A percentile compares a stretch with the other conserved stretches of the same genome.
phyloP scores from a whole-genome alignment of 2,888 invertebrate genomes.

The Steromphala cineraria region DNA sequence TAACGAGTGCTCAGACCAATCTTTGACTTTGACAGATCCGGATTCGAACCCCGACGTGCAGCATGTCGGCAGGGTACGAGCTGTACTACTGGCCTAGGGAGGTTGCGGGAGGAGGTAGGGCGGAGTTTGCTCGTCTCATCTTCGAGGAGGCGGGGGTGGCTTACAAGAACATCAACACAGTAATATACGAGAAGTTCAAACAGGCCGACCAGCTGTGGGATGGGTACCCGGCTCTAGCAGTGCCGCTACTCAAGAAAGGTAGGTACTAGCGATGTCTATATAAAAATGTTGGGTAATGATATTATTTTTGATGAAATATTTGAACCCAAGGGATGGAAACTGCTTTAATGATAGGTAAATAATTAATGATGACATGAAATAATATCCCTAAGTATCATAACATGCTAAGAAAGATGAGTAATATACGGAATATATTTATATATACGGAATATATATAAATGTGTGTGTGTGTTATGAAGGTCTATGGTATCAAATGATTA shows the following conservation, averaged over 20 bases:
- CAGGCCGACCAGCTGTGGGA: slow-evolving; percentile 30
- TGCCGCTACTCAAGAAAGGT: slow-evolving; percentile 60
- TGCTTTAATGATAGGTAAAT: too few relatives aligned
- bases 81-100: slow-evolving; percentile 46
- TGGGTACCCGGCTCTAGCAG: slow-evolving; percentile 55
- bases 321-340: too few relatives aligned
- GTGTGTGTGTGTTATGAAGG: too few relatives aligned
- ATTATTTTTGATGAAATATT: too few relatives aligned
- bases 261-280: not conserved
- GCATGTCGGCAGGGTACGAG: slow-evolving; percentile 37
- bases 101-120: slow-evolving; percentile 48
- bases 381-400: too few relatives aligned
- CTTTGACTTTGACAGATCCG: too few relatives aligned
- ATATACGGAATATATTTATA: too few relatives aligned
- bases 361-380: too few relatives aligned
- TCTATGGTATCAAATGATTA: too few relatives aligned
- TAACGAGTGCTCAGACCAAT: too few relatives aligned
- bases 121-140: slow-evolving; percentile 56
- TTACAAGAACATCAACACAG: slow-evolving; percentile 43
- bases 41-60: not conserved
- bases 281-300: not conserved
- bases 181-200: slow-evolving; percentile 30
- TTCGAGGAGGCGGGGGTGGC: slow-evolving; percentile 61
- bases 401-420: too few relatives aligned
- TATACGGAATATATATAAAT: too few relatives aligned